These are phyloP conservation scores for Heliconius ismenius DNA, from an alignment of 2,888 invertebrate species.

Conservation along the genomic window DNA sequence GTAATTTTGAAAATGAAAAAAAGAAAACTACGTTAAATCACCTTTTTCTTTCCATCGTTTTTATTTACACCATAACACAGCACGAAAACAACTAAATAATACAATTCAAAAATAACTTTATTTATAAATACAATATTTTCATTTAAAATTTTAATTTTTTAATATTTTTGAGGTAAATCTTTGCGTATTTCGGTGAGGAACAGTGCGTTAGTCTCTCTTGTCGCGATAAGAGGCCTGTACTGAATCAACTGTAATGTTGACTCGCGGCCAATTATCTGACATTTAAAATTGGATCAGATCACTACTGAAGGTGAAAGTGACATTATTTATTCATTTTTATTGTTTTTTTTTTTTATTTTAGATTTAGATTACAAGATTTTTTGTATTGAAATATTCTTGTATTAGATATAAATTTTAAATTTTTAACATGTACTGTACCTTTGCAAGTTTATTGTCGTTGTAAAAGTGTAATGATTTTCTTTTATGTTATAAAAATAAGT, in stretches of 20 bases:
- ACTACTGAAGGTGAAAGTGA: constrained; percentile 37
- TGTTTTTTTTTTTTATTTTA: background rate
- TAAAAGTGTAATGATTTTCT: background rate
- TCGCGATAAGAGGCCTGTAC: constrained; percentile 56
- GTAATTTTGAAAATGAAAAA: background rate
- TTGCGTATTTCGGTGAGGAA: constrained; percentile 44
- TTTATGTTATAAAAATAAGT: constrained; percentile 6
- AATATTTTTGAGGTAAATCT: constrained; percentile 3
- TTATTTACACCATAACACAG: constrained; percentile 32
- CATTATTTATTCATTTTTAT: constrained; percentile 18
- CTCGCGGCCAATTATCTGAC: constrained; percentile 79
- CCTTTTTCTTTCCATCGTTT: constrained; percentile 75
- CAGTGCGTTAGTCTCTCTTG: constrained; percentile 47
- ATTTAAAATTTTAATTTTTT: background rate
- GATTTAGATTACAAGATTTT: background rate
- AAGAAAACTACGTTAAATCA: constrained; percentile 53
- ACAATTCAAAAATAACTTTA: background rate
- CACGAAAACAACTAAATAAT: constrained; percentile 4
- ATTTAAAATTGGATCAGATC: constrained; percentile 79
- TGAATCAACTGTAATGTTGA: constrained; percentile 69
- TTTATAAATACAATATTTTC: background rate
- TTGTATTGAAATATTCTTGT: constrained; percentile 6
- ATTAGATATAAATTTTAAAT: constrained; percentile 8
- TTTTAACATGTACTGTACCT: background rate
- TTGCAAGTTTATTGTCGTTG: background rate